Evolutionary conservation across 2,888 invertebrate species (phyloP).

Genomic region (Ophion ventricosus): DNA sequence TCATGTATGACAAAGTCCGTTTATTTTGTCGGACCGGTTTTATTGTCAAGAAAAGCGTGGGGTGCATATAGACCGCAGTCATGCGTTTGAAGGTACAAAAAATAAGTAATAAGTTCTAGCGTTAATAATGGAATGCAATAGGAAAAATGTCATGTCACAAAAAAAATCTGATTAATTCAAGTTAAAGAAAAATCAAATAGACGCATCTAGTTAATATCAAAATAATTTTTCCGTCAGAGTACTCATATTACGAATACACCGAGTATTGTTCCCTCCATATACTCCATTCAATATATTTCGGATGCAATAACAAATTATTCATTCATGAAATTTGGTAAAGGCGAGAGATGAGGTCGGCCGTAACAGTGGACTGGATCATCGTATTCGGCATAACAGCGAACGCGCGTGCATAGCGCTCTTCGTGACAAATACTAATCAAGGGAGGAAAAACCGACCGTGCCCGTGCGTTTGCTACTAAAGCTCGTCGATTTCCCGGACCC

Average conservation of each 20-base stretch:
- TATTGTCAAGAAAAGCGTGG: too few species aligned
- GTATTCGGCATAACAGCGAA: slow-evolving; percentile 5
- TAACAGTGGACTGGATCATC: not conserved
- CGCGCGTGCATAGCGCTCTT: not conserved
- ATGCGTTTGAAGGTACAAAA: too few species aligned
- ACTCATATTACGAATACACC: not conserved
- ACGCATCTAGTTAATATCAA: too few species aligned
- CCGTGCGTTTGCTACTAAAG: slow-evolving; percentile 11
- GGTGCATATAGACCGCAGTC: too few species aligned
- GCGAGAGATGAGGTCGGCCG: not conserved
- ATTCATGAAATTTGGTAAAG: not conserved
- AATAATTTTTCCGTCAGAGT: too few species aligned
- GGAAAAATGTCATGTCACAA: too few species aligned
- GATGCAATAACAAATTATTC: slow-evolving; percentile 36
- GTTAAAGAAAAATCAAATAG: too few species aligned
- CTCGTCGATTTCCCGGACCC: slow-evolving; percentile 25
- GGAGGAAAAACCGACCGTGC: not conserved
- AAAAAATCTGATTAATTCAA: too few species aligned
- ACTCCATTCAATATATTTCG: slow-evolving; percentile 23
- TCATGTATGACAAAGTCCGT: too few species aligned
- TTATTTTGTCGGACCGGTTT: too few species aligned
- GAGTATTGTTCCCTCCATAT: not conserved
- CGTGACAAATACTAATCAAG: slow-evolving; percentile 38
- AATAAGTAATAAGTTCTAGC: too few species aligned
- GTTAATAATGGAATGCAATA: too few species aligned